These are phyloP conservation scores for Trachythela sp. DNA, from an alignment of 64 coral and sea anemone species.

Conservation along the genomic window DNA sequence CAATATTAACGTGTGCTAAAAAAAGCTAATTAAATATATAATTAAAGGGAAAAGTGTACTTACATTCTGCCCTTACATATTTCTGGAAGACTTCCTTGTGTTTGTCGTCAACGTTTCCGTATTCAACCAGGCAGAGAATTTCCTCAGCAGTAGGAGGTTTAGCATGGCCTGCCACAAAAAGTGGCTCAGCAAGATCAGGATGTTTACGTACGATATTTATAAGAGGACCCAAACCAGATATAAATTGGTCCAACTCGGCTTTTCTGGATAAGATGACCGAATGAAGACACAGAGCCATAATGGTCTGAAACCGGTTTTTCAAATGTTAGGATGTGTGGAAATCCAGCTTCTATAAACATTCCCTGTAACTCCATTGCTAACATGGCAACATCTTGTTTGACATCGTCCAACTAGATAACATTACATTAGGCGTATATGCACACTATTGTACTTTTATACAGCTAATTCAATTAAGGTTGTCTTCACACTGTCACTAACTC, in stretches of 20 bases:
- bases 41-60: not conserved
- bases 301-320: not conserved
- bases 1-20: not conserved
- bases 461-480: no score
- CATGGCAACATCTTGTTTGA: not conserved
- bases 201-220: not conserved
- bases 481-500: no score
- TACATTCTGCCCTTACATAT: not conserved
- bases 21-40: not conserved
- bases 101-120: not conserved
- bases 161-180: not conserved
- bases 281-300: not conserved
- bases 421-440: not conserved
- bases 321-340: not conserved
- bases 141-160: slow-evolving; percentile 6
- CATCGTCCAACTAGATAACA: not conserved
- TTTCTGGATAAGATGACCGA: not conserved
- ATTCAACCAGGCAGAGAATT: not conserved
- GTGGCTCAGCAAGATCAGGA: not conserved
- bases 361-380: not conserved
- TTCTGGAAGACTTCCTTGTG: not conserved
- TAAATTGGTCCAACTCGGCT: not conserved
- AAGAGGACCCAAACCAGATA: not conserved
- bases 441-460: no score
- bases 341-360: not conserved